Evolutionary conservation across 2,797 vertebrate genomes (phyloP), one percentile per base, ranked within the genome.

Genomic region (Protosalanx chinensis): DNA sequence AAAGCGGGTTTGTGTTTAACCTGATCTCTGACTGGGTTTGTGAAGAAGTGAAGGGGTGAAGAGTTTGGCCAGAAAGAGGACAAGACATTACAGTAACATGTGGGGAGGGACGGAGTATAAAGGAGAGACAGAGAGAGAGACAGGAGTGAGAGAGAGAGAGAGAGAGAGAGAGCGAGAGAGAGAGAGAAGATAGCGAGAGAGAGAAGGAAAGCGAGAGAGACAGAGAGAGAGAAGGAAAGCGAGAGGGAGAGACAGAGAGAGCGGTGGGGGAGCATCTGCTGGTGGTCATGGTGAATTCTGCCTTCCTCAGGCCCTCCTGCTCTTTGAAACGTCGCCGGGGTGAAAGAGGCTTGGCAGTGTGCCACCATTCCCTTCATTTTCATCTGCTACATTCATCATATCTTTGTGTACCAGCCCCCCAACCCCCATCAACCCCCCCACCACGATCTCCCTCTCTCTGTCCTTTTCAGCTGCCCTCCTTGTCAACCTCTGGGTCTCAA

Each of bases 291-390:
- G 85, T 88, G 90, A 87, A 88, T 85, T 93, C 86, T 88, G 82
- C 88, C 84, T 86, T 79, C 86, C 84, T 76, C 76, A 87, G 86
- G 87, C 87, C 89, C 88, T 86, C 83, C 77, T 41, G 79, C 85
- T 86, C 88, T 94, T 93, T 93, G 91, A 93, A 93, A 94, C 91
- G 86, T 86, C 91, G 91, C 91, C 87, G 85, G 86, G 88, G 87
- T 86, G 81, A 84, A 87, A 63, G 70, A 68, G 82, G 72, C 84
- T 88, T 92, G 88, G 89, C 88, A 90, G 77, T 23, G 81, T 84
- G 82, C 88, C 90, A 90, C 72, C 76, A 68, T 78, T 77, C 84
- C 81, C 76, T 57, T 79, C 66, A 70, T 82, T 88, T 85, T 85
- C 75, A 35, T 87, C 78, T 86, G 81, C 72, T 81, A 76, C 85